Conservation (phyloP, 2,797 vertebrate species). For the Kryptopterus vitreolus region DNA sequence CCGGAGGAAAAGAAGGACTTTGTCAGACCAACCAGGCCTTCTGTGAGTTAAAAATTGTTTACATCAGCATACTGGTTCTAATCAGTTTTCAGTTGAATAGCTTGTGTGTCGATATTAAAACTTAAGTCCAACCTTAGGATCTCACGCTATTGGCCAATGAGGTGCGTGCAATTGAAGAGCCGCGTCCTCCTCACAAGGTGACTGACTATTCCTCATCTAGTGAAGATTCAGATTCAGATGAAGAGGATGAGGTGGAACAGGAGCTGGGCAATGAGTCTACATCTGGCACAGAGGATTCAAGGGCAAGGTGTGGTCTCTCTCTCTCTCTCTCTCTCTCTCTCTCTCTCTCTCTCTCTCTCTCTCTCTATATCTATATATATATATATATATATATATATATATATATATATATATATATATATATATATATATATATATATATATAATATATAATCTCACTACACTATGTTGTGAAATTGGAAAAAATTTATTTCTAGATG, state of each 20-base stretch:
- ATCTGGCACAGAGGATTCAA: conserved; percentile 75
- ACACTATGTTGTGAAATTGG: too few species aligned
- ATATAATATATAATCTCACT: too few species aligned
- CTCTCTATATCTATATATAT: too few species aligned
- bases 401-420: too few species aligned
- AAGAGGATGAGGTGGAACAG: conserved; percentile 83
- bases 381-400: too few species aligned
- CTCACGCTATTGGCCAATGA: conserved; percentile 84
- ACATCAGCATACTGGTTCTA: not conserved
- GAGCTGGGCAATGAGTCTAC: conserved; percentile 80
- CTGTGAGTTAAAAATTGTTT: conserved; percentile 75
- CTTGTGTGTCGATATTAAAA: not conserved
- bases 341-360: too few species aligned
- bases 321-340: too few species aligned
- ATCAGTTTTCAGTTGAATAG: not conserved
- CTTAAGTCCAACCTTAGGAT: conserved; percentile 67
- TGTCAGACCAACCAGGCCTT: conserved; percentile 79
- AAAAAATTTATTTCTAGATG: too few species aligned
- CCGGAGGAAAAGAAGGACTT: conserved; percentile 82
- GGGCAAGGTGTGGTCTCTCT: conserved; percentile 77
- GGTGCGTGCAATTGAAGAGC: conserved; percentile 82
- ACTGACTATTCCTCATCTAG: conserved; percentile 90
- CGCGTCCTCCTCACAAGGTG: conserved; percentile 83
- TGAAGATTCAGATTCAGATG: conserved; percentile 85
- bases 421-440: too few species aligned